Evolutionary conservation across 1,140 invertebrate species (phyloP).

Genomic region (Atta colombica): DNA sequence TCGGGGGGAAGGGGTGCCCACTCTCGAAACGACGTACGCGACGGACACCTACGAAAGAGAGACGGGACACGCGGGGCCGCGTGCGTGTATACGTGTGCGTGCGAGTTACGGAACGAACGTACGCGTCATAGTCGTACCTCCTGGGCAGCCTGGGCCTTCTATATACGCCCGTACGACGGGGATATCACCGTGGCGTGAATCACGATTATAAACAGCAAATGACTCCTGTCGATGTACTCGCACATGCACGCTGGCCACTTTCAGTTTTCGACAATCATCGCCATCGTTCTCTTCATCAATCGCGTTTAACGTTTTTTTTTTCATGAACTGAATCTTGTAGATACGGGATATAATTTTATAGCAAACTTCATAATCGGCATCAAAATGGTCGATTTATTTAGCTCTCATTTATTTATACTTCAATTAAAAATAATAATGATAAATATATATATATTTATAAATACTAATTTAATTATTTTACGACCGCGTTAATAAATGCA

Average conservation of each 20-base stretch:
- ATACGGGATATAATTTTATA: not conserved
- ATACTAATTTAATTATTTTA: not conserved
- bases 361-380: not conserved
- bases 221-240: slow-evolving; percentile 25
- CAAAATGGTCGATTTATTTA: not conserved
- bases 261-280: slow-evolving; percentile 48
- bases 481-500: not conserved
- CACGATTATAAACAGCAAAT: slow-evolving; percentile 60
- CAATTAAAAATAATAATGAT: not conserved
- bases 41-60: slow-evolving; percentile 61
- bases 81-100: slow-evolving; percentile 17
- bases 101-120: slow-evolving; percentile 43
- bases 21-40: slow-evolving; percentile 56
- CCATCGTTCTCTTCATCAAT: not conserved
- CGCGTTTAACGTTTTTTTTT: not conserved
- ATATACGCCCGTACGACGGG: slow-evolving; percentile 8
- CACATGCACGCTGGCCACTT: slow-evolving; percentile 65
- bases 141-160: slow-evolving; percentile 12
- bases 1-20: not conserved
- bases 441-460: not conserved
- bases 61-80: slow-evolving; percentile 45
- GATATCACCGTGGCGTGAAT: slow-evolving; percentile 65
- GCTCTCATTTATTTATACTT: not conserved
- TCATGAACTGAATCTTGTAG: not conserved
- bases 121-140: slow-evolving; percentile 32